A percentile compares a stretch with the other conserved stretches of the same genome.
Conservation (phyloP, 2,888 invertebrate genomes). For the Bugula neritina region DNA sequence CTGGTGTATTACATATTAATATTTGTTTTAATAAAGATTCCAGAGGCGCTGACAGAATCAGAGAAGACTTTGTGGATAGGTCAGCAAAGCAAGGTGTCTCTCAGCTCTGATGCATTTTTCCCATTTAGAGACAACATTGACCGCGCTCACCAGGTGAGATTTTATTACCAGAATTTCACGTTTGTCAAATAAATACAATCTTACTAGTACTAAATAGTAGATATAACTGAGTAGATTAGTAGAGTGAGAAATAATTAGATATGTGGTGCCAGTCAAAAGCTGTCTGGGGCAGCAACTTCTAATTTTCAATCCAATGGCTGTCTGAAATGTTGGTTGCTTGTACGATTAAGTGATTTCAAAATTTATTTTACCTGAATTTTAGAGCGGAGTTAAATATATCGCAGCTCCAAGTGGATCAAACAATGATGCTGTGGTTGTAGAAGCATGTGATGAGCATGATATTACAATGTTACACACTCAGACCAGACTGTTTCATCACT, state of each 20-base stretch:
- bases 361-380: too few species aligned
- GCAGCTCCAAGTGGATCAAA: conserved; percentile 90
- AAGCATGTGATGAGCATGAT: conserved; percentile 84
- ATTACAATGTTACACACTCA: conserved; percentile 83
- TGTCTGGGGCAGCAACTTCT: too few species aligned
- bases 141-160: conserved; percentile 79
- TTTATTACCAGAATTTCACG: too few species aligned
- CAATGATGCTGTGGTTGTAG: conserved; percentile 80
- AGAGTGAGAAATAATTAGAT: background rate
- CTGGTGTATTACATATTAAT: too few species aligned
- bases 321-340: too few species aligned
- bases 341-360: too few species aligned
- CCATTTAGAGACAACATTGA: conserved; percentile 97
- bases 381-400: conserved; percentile 91
- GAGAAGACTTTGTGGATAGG: conserved; percentile 56
- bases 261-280: too few species aligned
- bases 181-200: too few species aligned
- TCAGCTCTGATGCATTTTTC: conserved; percentile 96
- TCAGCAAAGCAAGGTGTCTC: conserved; percentile 63
- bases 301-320: too few species aligned
- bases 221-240: background rate
- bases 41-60: conserved; percentile 42
- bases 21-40: conserved; percentile 33
- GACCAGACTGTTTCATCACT: conserved; percentile 89
- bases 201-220: background rate